Percentiles rank a stretch among this genome's conserved stretches.
These are phyloP conservation scores for Sycophila texana DNA, from an alignment of 2,888 invertebrate species.

Conservation along the genomic window DNA sequence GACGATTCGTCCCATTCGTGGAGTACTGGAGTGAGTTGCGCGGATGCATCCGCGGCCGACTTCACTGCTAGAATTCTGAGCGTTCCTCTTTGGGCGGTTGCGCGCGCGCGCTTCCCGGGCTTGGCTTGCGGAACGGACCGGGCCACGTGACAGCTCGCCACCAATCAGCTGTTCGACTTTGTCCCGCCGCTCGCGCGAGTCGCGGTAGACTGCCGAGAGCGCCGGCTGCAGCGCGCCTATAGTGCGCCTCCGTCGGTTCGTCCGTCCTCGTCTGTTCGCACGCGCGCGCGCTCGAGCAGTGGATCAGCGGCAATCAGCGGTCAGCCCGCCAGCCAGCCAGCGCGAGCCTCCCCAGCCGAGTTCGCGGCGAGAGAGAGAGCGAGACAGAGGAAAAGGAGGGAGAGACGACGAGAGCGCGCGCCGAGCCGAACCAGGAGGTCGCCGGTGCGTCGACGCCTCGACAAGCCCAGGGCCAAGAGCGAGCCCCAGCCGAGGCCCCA, in stretches of 20 bases:
- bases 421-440: background rate
- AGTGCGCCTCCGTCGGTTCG: background rate
- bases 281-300: constrained; percentile 8
- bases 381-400: no score
- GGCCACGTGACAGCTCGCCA: constrained; percentile 66
- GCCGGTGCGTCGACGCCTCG: background rate
- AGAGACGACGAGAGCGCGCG: no score
- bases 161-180: constrained; percentile 76
- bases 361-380: background rate
- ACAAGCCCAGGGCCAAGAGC: background rate
- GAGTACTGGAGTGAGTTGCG: no score
- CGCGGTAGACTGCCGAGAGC: background rate
- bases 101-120: constrained; percentile 36
- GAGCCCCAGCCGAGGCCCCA: constrained; percentile 8
- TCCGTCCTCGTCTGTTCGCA: constrained; percentile 19
- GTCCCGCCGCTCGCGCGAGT: constrained; percentile 77
- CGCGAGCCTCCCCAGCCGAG: background rate
- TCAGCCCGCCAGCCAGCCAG: background rate
- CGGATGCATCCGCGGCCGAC: no score
- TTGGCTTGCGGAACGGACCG: background rate
- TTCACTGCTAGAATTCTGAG: no score
- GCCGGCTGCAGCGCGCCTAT: background rate
- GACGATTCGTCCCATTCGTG: no score
- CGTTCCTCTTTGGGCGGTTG: no score
- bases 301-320: constrained; percentile 1